Evolutionary conservation across 2,888 invertebrate species (phyloP).

Genomic region (Biston stratarius): DNA sequence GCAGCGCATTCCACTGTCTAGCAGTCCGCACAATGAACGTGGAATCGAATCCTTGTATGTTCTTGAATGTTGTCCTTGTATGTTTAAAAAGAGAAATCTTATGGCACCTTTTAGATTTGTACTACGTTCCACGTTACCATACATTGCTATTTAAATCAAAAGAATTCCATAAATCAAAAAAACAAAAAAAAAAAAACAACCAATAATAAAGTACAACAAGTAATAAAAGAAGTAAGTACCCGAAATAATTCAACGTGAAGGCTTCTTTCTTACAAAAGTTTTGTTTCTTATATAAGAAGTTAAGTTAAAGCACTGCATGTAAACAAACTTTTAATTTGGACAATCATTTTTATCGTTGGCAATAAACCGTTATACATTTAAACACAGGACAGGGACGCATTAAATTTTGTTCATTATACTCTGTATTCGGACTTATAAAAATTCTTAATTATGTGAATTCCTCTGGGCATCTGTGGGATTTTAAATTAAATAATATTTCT

Average conservation of each 20-base stretch:
- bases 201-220: too few relatives aligned
- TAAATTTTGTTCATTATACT: constrained; percentile 15
- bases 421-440: constrained; percentile 26
- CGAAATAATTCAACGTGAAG: background rate
- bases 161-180: too few relatives aligned
- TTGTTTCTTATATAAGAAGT: background rate
- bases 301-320: constrained; percentile 9
- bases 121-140: too few relatives aligned
- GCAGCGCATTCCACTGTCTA: too few relatives aligned
- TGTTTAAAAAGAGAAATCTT: too few relatives aligned
- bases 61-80: too few relatives aligned
- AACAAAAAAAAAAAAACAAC: too few relatives aligned
- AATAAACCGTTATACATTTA: constrained; percentile 19
- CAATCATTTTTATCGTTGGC: constrained; percentile 18
- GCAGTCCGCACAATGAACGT: too few relatives aligned
- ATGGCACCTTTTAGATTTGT: too few relatives aligned
- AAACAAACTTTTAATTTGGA: constrained; percentile 21
- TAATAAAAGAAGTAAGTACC: background rate
- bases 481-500: constrained; percentile 30
- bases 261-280: constrained; percentile 1
- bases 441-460: constrained; percentile 35
- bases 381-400: constrained; percentile 18
- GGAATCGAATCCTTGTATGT: too few relatives aligned
- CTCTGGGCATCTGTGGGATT: constrained; percentile 20
- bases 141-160: too few relatives aligned